Evolutionary conservation across 2,888 invertebrate species (phyloP), one percentile per base, ranked within the genome.

Genomic region (Atherix ibis): DNA sequence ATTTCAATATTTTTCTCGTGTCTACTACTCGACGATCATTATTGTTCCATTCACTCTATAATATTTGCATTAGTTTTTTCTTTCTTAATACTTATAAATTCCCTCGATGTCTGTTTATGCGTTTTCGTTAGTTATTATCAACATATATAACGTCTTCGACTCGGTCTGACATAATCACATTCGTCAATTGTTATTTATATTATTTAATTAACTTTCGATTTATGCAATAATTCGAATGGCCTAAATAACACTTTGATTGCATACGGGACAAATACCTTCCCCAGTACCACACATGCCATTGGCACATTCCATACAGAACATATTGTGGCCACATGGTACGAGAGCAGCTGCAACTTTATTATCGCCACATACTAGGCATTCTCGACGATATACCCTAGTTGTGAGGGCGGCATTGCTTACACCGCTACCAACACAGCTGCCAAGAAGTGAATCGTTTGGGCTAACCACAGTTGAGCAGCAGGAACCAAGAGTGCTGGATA

Each of bases 261-360:
- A 92, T 28, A 85, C 79, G 30, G 91, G 91, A 66, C 91, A 91
- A 38, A 65, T 63, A 39, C 64, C 65, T 46, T 65, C 62, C n/a
- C 62, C 62, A 35, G 69, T 66, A 44, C 71, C 70, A 56, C 73
- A 71, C 35, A 74, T 63, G 43, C 73, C 65, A 47, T 70, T 73
- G 44, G 87, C 84, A 66, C 91, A 89, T 56, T 89, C 88, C 71
- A 84, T 69, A 66, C 91, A 92, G 71, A 89, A 91, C 63, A 87
- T 75, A 65, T 89, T 89, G 68, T 92, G 91, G 40, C 91, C 91
- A 67, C 91, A 92, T 42, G 91, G 91, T 46, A 92, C 85, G 46
- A 92, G 70, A 37, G 88, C 88, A 38, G 89, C 85, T 40, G 84
- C 83, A 39, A 89, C 82, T 57, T 85, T 84, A 53, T 80, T 78